A percentile compares a stretch with the other conserved stretches of the same genome.
Evolutionary conservation across 2,113 vertebrate species (phyloP).

Genomic region (Cynoglossus semilaevis): DNA sequence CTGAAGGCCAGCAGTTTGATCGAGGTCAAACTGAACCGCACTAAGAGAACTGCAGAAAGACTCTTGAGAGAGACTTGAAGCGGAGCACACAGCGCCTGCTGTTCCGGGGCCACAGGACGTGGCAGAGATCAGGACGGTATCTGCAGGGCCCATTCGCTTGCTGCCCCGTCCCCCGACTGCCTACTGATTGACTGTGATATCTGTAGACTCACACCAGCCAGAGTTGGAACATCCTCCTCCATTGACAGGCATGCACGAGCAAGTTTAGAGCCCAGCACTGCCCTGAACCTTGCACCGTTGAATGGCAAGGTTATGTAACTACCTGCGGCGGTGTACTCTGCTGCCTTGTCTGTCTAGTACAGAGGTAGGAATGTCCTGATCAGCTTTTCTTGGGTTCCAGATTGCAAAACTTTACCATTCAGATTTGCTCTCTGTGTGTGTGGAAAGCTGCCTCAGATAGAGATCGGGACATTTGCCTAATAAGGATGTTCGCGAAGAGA

Average conservation of each 20-base stretch:
- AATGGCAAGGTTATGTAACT: slow-evolving; percentile 35
- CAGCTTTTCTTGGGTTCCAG: no score
- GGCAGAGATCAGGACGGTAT: not conserved
- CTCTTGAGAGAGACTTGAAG: slow-evolving; percentile 38
- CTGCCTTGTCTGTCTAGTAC: slow-evolving; percentile 7
- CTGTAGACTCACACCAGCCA: not conserved
- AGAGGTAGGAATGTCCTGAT: no score
- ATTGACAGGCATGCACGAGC: no score
- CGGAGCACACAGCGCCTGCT: not conserved
- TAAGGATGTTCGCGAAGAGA: not conserved
- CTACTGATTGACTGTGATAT: no score
- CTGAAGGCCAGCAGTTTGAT: not conserved
- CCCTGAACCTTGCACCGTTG: not conserved
- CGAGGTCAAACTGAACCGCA: slow-evolving; percentile 20
- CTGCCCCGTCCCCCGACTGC: no score
- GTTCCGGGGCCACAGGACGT: not conserved
- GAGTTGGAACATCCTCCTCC: slow-evolving; percentile 8
- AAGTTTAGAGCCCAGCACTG: no score
- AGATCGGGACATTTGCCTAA: no score
- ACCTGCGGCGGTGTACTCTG: slow-evolving; percentile 13
- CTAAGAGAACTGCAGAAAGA: slow-evolving; percentile 24
- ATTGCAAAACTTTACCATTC: no score
- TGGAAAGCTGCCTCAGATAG: no score
- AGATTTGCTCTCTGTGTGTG: no score
- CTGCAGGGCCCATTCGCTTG: not conserved